A percentile compares a stretch with the other conserved stretches of the same genome.
phyloP scores from a whole-genome alignment of 2,113 vertebrate species.

The Dunckerocampus dactyliophorus region DNA sequence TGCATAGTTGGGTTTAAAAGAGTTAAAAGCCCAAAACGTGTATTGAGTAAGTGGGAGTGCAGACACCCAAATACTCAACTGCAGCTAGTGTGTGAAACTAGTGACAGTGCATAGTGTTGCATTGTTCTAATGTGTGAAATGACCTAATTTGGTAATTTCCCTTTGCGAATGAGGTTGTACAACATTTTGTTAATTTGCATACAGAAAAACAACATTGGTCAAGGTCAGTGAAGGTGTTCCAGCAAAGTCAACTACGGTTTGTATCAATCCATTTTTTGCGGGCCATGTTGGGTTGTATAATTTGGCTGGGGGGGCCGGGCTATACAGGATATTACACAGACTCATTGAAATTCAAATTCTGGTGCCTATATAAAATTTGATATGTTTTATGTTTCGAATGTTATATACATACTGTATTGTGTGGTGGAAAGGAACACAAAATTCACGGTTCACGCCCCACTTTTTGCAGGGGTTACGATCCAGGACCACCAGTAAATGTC shows the following conservation, averaged over 20 bases:
- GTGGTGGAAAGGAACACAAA: too few species aligned
- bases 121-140: conserved; percentile 6
- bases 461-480: too few species aligned
- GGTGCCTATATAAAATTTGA: too few species aligned
- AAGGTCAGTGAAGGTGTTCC: not conserved
- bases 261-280: too few species aligned
- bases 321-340: not conserved
- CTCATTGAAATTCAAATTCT: too few species aligned
- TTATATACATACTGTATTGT: too few species aligned
- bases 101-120: conserved; percentile 15
- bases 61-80: conserved; percentile 16
- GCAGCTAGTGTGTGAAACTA: conserved; percentile 25
- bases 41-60: conserved; percentile 26
- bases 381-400: too few species aligned
- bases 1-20: conserved; percentile 28
- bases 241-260: not conserved
- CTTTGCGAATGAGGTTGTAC: not conserved
- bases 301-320: not conserved
- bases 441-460: too few species aligned
- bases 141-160: not conserved
- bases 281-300: too few species aligned
- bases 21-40: conserved; percentile 48
- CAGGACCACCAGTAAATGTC: too few species aligned
- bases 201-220: not conserved
- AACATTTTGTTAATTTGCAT: not conserved